Evolutionary conservation across 2,888 invertebrate genomes (phyloP).

Genomic region (Gastracanthus pulcherrimus): DNA sequence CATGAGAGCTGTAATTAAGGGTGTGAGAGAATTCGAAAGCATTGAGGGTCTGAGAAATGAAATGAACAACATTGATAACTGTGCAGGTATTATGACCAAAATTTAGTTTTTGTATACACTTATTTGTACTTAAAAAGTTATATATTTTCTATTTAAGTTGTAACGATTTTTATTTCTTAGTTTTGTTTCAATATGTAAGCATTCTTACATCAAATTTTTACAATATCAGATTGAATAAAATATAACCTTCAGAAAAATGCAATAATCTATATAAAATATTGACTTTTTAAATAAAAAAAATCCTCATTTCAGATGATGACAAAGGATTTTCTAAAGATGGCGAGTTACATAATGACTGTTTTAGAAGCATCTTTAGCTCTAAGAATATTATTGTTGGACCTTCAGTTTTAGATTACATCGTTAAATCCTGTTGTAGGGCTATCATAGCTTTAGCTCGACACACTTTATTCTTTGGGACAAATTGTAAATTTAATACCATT

Average conservation of each 20-base stretch:
- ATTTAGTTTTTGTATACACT: neutral
- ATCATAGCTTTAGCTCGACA: conserved; percentile 20
- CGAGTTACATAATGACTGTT: conserved; percentile 61
- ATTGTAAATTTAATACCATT: conserved; percentile 20
- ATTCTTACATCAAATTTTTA: neutral
- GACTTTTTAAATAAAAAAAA: no score
- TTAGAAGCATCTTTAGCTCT: conserved; percentile 33
- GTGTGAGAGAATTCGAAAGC: conserved; percentile 75
- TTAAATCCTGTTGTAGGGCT: conserved; percentile 4
- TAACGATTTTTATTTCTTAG: no score
- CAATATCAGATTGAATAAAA: no score
- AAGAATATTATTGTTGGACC: conserved; percentile 5
- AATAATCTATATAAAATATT: no score
- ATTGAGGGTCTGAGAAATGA: conserved; percentile 60
- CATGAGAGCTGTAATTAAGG: conserved; percentile 81
- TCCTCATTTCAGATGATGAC: no score
- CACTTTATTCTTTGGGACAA: conserved; percentile 80
- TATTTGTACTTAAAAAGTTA: neutral
- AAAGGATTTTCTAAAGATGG: conserved; percentile 64
- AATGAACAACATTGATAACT: conserved; percentile 61
- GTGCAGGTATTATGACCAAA: conserved; percentile 64
- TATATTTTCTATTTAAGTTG: no score
- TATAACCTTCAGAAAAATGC: no score
- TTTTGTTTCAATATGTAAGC: neutral
- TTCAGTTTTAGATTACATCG: neutral